Evolutionary conservation across 1,140 invertebrate genomes (phyloP).

Genomic region (Olivierus martensii): DNA sequence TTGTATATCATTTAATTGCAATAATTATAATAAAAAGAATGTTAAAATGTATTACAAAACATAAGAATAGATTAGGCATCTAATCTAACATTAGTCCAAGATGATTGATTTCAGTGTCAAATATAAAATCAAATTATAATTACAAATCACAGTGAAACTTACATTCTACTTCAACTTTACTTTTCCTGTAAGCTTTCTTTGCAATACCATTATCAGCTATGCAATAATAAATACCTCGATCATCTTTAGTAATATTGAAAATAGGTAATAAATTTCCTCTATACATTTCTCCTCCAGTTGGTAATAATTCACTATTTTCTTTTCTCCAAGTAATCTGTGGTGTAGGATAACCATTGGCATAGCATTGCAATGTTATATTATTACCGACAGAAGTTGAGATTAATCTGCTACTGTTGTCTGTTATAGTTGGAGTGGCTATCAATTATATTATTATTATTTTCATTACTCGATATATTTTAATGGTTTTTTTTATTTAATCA

Average conservation of each 20-base stretch:
- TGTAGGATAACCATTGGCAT: slow-evolving; percentile 49
- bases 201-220: slow-evolving; percentile 85
- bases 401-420: slow-evolving; percentile 66
- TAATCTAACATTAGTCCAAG: too few relatives aligned
- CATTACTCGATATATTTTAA: too few relatives aligned
- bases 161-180: slow-evolving; percentile 71
- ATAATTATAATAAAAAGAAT: too few relatives aligned
- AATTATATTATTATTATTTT: background rate
- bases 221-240: slow-evolving; percentile 84
- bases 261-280: slow-evolving; percentile 70
- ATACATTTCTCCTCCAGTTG: slow-evolving; percentile 40
- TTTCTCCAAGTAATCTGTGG: slow-evolving; percentile 79
- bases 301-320: slow-evolving; percentile 82
- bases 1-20: too few relatives aligned
- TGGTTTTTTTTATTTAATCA: too few relatives aligned
- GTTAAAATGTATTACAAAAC: too few relatives aligned
- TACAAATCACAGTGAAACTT: slow-evolving; percentile 8
- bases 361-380: slow-evolving; percentile 72
- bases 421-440: slow-evolving; percentile 65
- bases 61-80: too few relatives aligned
- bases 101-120: too few relatives aligned
- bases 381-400: slow-evolving; percentile 29
- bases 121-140: too few relatives aligned
- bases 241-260: slow-evolving; percentile 43
- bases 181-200: slow-evolving; percentile 66